Base-by-base conservation (phyloP, 2,888 invertebrate genomes). In the Heliconius ethilla region DNA sequence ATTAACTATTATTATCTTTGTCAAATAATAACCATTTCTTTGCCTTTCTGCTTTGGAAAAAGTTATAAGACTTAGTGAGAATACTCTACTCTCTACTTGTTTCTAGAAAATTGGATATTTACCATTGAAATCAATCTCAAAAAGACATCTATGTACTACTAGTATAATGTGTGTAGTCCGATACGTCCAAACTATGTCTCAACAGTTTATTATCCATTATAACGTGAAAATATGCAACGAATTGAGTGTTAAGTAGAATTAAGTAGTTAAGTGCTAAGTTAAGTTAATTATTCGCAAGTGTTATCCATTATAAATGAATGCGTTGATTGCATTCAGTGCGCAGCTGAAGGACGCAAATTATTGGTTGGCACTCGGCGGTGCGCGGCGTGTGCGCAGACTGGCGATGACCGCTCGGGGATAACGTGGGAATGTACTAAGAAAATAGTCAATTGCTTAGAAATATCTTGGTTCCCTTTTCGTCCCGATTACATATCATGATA, bases 361-460 rank as follows among this genome's bases (percentile, higher is more conserved):
- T 80, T 82, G 80, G 80, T 81, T 78, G 82, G 75, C 82, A 76
- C 69, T 65, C 62, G 75, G 70, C 55, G 33, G 70, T 33, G 33
- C n/a, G 33, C 45, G 78, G 80, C 82, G 83, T 80, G 83, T 82
- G 84, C 80, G 75, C 78, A n/a, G 83, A 83, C 83, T 84, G 79
- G 81, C 78, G 81, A 84, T 83, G 82, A 80, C 76, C 75, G 69
- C 80, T 75, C 76, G 80, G 15, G 18, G 27, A 7, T 75, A 79
- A 81, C 84, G 85, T 84, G 84, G 82, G 84, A 85, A 84, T 83
- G 82, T 79, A 77, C 62, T n/a, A 4, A 81, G 82, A 82, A 81
- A 82, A 82, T 82, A 81, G 81, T 82, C 78, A 80, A 83, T 82
- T 81, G 66, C 69, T 79, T 76, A 80, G 70, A 79, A 74, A 69